Percentiles rank a stretch among this genome's conserved stretches.
phyloP scores from a whole-genome alignment of 2,113 vertebrate species.

The Hemibagrus wyckioides region DNA sequence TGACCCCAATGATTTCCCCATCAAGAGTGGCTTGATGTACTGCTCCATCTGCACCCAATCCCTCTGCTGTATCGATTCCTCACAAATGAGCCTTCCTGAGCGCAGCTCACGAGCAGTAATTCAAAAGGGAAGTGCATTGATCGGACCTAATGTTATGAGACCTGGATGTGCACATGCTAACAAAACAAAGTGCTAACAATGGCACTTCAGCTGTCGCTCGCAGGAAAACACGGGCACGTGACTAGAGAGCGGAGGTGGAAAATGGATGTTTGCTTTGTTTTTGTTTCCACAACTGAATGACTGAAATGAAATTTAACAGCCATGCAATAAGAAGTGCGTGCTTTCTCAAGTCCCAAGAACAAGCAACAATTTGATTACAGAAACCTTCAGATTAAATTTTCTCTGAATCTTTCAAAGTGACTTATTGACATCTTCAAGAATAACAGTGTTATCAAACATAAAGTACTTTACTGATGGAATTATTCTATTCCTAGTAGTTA shows the following conservation, averaged over 20 bases:
- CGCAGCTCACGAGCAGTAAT: slow-evolving; percentile 93
- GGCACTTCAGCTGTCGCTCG: slow-evolving; percentile 76
- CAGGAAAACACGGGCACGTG: slow-evolving; percentile 75
- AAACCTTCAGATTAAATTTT: neutral
- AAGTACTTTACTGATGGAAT: neutral
- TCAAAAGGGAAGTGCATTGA: slow-evolving; percentile 93
- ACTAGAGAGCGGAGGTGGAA: slow-evolving; percentile 54
- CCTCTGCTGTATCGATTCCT: slow-evolving; percentile 83
- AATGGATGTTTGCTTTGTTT: slow-evolving; percentile 24
- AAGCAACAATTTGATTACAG: neutral
- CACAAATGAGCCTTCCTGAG: slow-evolving; percentile 89
- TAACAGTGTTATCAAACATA: neutral
- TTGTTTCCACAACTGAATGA: neutral
- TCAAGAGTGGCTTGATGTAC: slow-evolving; percentile 86
- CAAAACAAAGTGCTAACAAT: slow-evolving; percentile 71
- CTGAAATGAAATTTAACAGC: neutral
- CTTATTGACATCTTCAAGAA: neutral
- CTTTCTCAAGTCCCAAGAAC: slow-evolving; percentile 49
- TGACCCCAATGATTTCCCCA: slow-evolving; percentile 89
- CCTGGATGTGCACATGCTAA: slow-evolving; percentile 87
- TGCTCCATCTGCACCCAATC: slow-evolving; percentile 84
- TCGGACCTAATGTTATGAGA: slow-evolving; percentile 93
- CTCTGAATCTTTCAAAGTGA: neutral
- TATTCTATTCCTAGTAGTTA: neutral
- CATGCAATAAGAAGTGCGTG: neutral